These are phyloP conservation scores for Agonum fuliginosum DNA, from an alignment of 2,888 invertebrate species.

Conservation along the genomic window DNA sequence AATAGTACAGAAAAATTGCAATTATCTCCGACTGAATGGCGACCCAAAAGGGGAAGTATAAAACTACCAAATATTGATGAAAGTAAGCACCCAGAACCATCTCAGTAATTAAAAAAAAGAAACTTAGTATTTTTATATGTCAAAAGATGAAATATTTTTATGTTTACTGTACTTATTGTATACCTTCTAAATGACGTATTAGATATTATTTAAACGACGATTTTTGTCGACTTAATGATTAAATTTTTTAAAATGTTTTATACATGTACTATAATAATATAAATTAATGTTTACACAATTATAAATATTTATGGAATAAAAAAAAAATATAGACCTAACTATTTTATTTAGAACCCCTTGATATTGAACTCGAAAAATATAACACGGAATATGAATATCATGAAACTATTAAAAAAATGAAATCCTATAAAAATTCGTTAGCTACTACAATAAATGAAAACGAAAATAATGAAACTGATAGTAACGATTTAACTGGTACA, in stretches of 20 bases:
- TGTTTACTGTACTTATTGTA: neutral
- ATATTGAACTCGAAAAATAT: slow-evolving; percentile 9
- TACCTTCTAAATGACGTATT: neutral
- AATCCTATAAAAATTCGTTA: slow-evolving; percentile 21
- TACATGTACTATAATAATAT: slow-evolving; percentile 11
- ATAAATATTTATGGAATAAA: slow-evolving; percentile 26
- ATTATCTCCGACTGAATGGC: slow-evolving; percentile 66
- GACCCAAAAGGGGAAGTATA: slow-evolving; percentile 71
- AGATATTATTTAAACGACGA: neutral
- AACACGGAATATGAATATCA: slow-evolving; percentile 10
- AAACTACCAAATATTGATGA: slow-evolving; percentile 66
- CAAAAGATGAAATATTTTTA: slow-evolving; percentile 14
- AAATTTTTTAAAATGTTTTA: slow-evolving; percentile 33
- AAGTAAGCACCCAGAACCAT: slow-evolving; percentile 11
- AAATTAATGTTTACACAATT: neutral
- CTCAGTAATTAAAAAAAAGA: slow-evolving; percentile 5
- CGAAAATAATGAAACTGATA: neutral
- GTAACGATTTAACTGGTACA: neutral
- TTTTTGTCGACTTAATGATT: slow-evolving; percentile 2
- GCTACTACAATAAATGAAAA: slow-evolving; percentile 4
- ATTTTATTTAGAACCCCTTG: slow-evolving; percentile 3
- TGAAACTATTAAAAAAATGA: neutral
- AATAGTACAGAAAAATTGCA: neutral
- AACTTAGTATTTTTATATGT: slow-evolving; percentile 22
- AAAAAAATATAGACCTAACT: neutral